Evolutionary conservation across 2,888 invertebrate genomes (phyloP), one percentile per base, ranked within the genome.

Genomic region (Lathronympha strigana): DNA sequence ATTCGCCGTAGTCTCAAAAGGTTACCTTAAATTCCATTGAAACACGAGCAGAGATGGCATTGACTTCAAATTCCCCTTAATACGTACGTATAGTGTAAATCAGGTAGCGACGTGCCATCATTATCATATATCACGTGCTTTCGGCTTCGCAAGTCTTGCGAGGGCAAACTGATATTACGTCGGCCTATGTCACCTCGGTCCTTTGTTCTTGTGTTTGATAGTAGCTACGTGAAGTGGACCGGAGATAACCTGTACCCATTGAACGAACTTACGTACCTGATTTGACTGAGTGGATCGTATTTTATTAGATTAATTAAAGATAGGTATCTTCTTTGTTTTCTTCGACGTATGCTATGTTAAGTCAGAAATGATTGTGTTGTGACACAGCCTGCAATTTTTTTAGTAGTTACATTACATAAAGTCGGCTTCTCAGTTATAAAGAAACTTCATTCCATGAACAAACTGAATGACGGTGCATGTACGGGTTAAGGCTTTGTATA

Each of bases 91-190:
- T 21, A 45, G 31, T 15, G 43, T 43, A 45, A 57, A 57, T 57
- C 57, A 57, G 57, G 45, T 45, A 40, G 43, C 57, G 57, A 57
- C 57, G 45, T 45, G 57, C 43, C n/a, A 8, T 40, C 57, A 57
- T 57, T 57, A 57, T 57, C 57, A 57, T 57, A 45, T 45, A 57
- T 57, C 45, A 57, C 57, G 21, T 55, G 55, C 40, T 40, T 54
- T 54, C 38, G 38, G 25, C 40, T 23, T 25, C 25, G 38, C 38
- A n/a, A 38, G 23, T 40, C 51, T 33, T 25, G 25, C 40, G 54
- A 25, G 49, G 49, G 49, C 25, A 13, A 47, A 47, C 23, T 49
- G 38, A 54, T 54, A 54, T 54, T 40, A 25, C 54, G 38, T 54
- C 38, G 23, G 54, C 54, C 54, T 25, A 54, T 38, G 53, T 21